Evolutionary conservation across 1,140 invertebrate genomes (phyloP).

Genomic region (Drosophila athabasca): DNA sequence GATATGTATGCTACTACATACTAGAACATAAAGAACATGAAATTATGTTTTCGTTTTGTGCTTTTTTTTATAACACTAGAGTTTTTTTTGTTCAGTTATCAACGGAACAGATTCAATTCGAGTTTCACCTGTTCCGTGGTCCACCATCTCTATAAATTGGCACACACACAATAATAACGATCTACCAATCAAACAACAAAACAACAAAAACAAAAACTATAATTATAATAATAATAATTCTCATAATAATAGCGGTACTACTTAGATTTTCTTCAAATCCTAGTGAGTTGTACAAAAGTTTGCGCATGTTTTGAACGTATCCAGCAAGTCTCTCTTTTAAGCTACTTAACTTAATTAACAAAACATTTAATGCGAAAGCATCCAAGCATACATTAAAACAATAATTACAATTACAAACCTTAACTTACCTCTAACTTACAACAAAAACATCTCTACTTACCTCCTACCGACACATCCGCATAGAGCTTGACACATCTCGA

Average conservation of each 20-base stretch:
- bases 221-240: constrained; percentile 29
- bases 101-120: constrained; percentile 14
- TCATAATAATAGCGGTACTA: constrained; percentile 52
- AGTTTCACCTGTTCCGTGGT: constrained; percentile 33
- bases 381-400: constrained; percentile 26
- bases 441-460: constrained; percentile 18
- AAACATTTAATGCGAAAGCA: constrained; percentile 54
- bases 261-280: constrained; percentile 72
- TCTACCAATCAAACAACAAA: background rate
- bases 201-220: constrained; percentile 11
- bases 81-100: constrained; percentile 6
- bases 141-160: constrained; percentile 46
- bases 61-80: constrained; percentile 9
- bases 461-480: constrained; percentile 45
- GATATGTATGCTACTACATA: no score
- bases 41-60: constrained; percentile 10
- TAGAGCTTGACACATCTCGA: constrained; percentile 70
- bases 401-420: constrained; percentile 2
- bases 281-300: constrained; percentile 79
- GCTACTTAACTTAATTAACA: constrained; percentile 30
- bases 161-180: constrained; percentile 26
- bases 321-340: constrained; percentile 60
- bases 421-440: constrained; percentile 8
- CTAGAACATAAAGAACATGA: constrained; percentile 12
- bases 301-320: constrained; percentile 73